These are phyloP conservation scores for Ctenochaetus hawaiiensis DNA, from an alignment of 2,797 vertebrate species.

Conservation along the genomic window DNA sequence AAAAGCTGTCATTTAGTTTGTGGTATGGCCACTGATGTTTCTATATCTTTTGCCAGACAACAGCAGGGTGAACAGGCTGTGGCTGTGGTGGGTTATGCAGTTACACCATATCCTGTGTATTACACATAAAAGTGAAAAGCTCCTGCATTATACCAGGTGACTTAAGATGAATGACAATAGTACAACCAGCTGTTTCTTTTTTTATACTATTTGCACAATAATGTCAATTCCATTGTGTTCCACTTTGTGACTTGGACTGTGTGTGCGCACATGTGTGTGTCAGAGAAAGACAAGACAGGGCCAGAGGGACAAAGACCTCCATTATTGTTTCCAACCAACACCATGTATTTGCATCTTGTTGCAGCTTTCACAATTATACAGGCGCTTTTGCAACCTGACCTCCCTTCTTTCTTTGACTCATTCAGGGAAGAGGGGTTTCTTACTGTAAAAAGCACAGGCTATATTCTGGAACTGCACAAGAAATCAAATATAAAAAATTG, in stretches of 20 bases:
- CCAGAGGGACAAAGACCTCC: constrained; percentile 23
- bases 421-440: constrained; percentile 15
- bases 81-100: too few species aligned
- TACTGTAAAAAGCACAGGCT: not conserved
- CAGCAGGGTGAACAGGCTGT: too few species aligned
- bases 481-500: not conserved
- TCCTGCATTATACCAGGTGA: not conserved
- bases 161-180: not conserved
- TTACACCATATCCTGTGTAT: constrained; percentile 10
- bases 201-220: not conserved
- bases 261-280: not conserved
- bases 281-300: constrained; percentile 12
- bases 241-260: constrained; percentile 4
- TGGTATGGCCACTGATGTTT: too few species aligned
- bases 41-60: too few species aligned
- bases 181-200: not conserved
- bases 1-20: too few species aligned
- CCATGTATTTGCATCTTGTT: constrained; percentile 23
- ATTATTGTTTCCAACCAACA: constrained; percentile 23
- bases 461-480: not conserved
- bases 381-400: constrained; percentile 42
- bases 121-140: not conserved
- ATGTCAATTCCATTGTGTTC: not conserved
- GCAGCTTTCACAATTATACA: constrained; percentile 34
- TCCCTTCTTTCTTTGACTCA: constrained; percentile 9